Percentiles rank a stretch among this genome's conserved stretches.
Evolutionary conservation across 2,888 invertebrate species (phyloP).

Genomic region (Limenitis camilla): DNA sequence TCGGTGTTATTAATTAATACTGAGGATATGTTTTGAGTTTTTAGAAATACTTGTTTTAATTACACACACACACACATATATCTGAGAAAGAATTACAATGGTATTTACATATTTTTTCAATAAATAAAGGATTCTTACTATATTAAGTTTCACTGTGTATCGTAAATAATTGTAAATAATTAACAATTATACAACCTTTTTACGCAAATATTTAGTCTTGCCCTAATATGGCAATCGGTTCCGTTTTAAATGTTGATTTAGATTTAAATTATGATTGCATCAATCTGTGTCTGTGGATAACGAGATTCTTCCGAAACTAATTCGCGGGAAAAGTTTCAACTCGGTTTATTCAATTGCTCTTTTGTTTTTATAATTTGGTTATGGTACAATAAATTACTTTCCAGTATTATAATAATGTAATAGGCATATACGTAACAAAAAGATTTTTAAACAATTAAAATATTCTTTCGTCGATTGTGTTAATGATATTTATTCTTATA

Average conservation of each 20-base stretch:
- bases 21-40: no score
- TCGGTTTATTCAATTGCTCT: not conserved
- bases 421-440: not conserved
- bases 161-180: constrained; percentile 5
- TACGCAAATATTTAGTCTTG: not conserved
- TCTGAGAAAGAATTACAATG: no score
- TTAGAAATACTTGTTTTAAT: no score
- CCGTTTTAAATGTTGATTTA: not conserved
- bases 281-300: not conserved
- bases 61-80: no score
- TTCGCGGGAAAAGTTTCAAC: constrained; percentile 2
- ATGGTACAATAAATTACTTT: not conserved
- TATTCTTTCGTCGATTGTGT: no score
- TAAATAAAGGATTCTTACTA: not conserved
- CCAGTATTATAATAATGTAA: not conserved
- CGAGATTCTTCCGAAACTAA: constrained; percentile 10
- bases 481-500: no score
- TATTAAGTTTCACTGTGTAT: not conserved
- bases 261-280: constrained; percentile 7
- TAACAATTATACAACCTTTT: not conserved
- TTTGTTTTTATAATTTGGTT: constrained; percentile 2
- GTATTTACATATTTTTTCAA: no score
- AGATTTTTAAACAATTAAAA: no score
- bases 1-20: no score
- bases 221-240: constrained; percentile 4